Conservation (phyloP, 2,113 vertebrate species). For the Vulpes ferrilata region DNA sequence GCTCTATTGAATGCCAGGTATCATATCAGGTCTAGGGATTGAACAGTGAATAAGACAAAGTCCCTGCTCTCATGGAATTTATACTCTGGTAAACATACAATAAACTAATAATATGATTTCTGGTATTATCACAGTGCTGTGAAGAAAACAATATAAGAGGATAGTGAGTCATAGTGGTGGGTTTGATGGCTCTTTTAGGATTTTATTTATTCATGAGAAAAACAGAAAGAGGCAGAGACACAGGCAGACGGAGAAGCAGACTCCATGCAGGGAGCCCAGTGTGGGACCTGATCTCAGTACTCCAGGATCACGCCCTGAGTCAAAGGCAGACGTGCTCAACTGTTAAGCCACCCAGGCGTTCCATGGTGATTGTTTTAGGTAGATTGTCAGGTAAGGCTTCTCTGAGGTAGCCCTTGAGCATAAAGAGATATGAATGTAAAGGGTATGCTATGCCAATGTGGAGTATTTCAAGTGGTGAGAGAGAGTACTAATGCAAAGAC, state of each 20-base stretch:
- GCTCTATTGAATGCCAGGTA: not conserved
- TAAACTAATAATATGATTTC: constrained; percentile 13
- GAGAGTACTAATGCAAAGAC: not conserved
- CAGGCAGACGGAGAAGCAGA: too few species aligned
- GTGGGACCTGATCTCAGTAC: too few species aligned
- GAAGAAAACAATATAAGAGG: not conserved
- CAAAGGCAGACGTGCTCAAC: too few species aligned
- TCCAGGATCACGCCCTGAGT: too few species aligned
- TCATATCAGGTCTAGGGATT: not conserved
- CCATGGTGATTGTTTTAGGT: not conserved
- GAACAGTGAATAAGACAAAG: constrained; percentile 19
- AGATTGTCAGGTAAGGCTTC: not conserved
- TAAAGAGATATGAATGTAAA: not conserved
- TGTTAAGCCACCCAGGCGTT: too few species aligned
- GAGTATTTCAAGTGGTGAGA: not conserved
- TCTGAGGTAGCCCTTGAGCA: not conserved
- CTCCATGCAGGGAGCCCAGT: too few species aligned
- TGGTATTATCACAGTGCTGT: not conserved
- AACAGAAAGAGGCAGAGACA: too few species aligned
- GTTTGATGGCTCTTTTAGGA: constrained; percentile 32
- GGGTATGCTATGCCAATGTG: not conserved
- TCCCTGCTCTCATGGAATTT: not conserved
- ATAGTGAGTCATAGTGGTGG: not conserved
- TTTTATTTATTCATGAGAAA: too few species aligned
- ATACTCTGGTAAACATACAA: not conserved